These are phyloP conservation scores for Pseudomyrmex concolor DNA, from an alignment of 1,140 invertebrate genomes.

Conservation along the genomic window DNA sequence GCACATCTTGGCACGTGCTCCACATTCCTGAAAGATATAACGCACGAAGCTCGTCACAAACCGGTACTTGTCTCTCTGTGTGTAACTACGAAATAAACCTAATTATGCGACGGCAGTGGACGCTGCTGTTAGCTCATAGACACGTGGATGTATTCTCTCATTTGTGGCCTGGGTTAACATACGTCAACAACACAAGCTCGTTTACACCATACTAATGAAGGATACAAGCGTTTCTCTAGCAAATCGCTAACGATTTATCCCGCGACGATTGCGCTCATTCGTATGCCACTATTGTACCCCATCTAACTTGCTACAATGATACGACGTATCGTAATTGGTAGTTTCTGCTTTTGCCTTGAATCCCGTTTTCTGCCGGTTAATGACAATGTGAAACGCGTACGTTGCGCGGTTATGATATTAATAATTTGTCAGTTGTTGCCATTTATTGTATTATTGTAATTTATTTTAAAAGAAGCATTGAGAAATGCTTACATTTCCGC, in stretches of 20 bases:
- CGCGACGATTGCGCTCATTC: conserved; percentile 45
- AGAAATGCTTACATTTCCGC: too few relatives aligned
- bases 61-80: conserved; percentile 64
- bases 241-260: conserved; percentile 54
- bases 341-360: conserved; percentile 13
- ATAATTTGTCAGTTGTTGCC: neutral
- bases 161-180: conserved; percentile 53
- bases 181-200: conserved; percentile 61
- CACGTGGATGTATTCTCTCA: conserved; percentile 67
- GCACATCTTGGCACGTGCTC: conserved; percentile 21
- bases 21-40: conserved; percentile 65
- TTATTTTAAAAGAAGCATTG: too few relatives aligned
- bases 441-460: neutral
- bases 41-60: conserved; percentile 56
- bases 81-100: conserved; percentile 73
- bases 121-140: conserved; percentile 48
- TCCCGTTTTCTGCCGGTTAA: conserved; percentile 9
- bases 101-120: conserved; percentile 67
- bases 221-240: conserved; percentile 42
- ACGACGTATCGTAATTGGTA: conserved; percentile 42
- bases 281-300: conserved; percentile 12
- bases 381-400: neutral
- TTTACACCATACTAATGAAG: conserved; percentile 65
- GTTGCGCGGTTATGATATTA: neutral
- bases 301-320: conserved; percentile 16